Percentiles rank a stretch among this genome's conserved stretches.
Conservation (phyloP, 2,888 invertebrate genomes). For the Cinara cedri region DNA sequence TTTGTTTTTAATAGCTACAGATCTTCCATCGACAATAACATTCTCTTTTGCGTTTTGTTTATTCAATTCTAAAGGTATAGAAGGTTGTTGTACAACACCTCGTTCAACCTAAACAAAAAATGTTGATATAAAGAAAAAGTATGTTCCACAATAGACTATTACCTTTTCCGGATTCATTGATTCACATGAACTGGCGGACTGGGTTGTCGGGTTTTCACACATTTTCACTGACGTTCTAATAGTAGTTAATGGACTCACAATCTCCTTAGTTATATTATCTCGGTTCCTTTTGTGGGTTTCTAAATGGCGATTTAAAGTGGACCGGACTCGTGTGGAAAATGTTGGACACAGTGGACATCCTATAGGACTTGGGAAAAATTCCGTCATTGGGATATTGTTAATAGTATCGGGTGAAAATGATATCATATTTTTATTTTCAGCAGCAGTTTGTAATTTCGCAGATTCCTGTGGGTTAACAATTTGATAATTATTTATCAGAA, state of each 20-base stretch:
- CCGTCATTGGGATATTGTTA: conserved; percentile 70
- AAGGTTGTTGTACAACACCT: conserved; percentile 16
- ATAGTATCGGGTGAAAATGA: conserved; percentile 61
- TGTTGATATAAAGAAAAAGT: neutral
- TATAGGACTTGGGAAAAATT: conserved; percentile 70
- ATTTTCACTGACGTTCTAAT: conserved; percentile 77
- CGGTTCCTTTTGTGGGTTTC: conserved; percentile 67
- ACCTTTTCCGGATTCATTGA: conserved; percentile 46
- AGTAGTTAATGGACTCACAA: conserved; percentile 81
- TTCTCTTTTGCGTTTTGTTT: neutral
- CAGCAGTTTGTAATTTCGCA: neutral
- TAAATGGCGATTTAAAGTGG: conserved; percentile 76
- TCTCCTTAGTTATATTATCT: conserved; percentile 64
- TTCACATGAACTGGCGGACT: conserved; percentile 73
- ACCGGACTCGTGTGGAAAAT: conserved; percentile 74
- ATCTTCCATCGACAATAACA: neutral
- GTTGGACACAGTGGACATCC: conserved; percentile 72
- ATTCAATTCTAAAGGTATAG: neutral
- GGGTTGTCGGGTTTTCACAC: conserved; percentile 85
- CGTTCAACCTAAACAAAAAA: conserved; percentile 3
- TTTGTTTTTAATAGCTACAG: too few relatives aligned
- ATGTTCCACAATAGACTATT: neutral
- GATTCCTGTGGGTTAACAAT: neutral
- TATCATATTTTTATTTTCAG: conserved; percentile 5
- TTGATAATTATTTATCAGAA: conserved; percentile 16